Base-by-base conservation (phyloP, 2,113 vertebrate genomes). In the Thunnus maccoyii region DNA sequence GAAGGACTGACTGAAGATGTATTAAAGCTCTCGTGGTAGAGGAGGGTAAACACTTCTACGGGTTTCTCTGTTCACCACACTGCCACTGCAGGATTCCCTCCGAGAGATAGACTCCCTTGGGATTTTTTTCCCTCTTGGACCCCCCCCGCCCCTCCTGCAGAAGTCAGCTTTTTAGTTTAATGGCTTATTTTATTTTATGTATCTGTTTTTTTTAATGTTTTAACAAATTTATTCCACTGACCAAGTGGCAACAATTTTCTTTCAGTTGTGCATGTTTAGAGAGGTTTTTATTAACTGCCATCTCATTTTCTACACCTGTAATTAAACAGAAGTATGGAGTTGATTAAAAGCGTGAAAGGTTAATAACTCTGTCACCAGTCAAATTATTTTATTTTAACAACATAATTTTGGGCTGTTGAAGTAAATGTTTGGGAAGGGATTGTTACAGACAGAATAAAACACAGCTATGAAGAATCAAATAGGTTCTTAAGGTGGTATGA, bases 301-400 rank as follows among this genome's bases (percentile, higher is more conserved):
- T 86, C 52, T 91, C 3, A 74, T 80, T 89, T 89, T 86, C 25
- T 85, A 82, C 76, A 77, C 52, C 27, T 89, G 81, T 72, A 79
- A 82, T 76, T 54, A 63, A 68, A 60, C 58, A 71, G 22, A 83
- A 80, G 46, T 69, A 8, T 4, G 11, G 25, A 78, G 51, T 65
- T 76, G n/a, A 92, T 89, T 91, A 91, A 92, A 91, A 72, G 63
- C 18, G 22, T 66, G 48, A 67, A 70, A 16, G 44, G 12, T 54
- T 67, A 17, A n/a, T 67, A 14, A 25, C 36, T 65, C 56, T 74
- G 79, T 89, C 70, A 80, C 11, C 22, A 32, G 30, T 78, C 61
- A 80, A 44, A 70, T 83, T 32, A 67, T 82, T 85, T 66, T 2
- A 18, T 52, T 57, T 48, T 3, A 10, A 44, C 13, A 3, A 41